phyloP scores from a whole-genome alignment of 30 jellyfish, hydroid and myxozoan species.

The Cassiopea andromeda region DNA sequence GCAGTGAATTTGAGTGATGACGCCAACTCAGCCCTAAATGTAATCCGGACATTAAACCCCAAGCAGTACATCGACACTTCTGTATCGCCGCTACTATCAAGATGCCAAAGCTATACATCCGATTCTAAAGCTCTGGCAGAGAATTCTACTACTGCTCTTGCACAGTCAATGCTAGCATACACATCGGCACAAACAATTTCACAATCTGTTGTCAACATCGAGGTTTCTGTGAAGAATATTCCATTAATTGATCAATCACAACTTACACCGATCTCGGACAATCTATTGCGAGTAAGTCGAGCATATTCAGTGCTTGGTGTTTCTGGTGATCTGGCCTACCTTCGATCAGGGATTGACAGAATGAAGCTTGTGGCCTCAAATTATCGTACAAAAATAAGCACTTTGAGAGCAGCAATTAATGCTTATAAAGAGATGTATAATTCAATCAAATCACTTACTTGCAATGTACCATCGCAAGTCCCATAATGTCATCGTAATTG shows the following conservation, averaged over 20 bases:
- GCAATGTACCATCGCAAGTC: constrained; percentile 56
- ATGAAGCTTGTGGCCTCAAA: neutral
- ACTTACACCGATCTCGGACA: constrained; percentile 51
- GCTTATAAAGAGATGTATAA: constrained; percentile 20
- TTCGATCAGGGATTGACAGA: constrained; percentile 33
- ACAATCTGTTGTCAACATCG: constrained; percentile 6
- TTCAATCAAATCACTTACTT: constrained; percentile 19
- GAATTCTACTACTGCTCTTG: constrained; percentile 7
- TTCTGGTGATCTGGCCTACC: constrained; percentile 33
- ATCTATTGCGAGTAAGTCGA: constrained; percentile 34
- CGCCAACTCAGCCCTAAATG: constrained; percentile 33
- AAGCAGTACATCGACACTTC: constrained; percentile 53
- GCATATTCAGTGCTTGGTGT: constrained; percentile 59
- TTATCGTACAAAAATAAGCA: constrained; percentile 39
- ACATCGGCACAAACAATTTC: constrained; percentile 35
- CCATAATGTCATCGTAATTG: constrained; percentile 13
- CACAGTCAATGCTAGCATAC: constrained; percentile 40
- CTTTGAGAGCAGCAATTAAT: constrained; percentile 27
- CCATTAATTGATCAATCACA: constrained; percentile 51
- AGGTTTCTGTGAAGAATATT: neutral
- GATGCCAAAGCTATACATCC: constrained; percentile 57
- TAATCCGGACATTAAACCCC: constrained; percentile 30
- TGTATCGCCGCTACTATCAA: constrained; percentile 53
- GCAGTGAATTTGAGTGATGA: constrained; percentile 51
- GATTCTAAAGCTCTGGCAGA: constrained; percentile 17